Conservation (phyloP, 2,888 invertebrate genomes). For the Pristionchus exspectatus region DNA sequence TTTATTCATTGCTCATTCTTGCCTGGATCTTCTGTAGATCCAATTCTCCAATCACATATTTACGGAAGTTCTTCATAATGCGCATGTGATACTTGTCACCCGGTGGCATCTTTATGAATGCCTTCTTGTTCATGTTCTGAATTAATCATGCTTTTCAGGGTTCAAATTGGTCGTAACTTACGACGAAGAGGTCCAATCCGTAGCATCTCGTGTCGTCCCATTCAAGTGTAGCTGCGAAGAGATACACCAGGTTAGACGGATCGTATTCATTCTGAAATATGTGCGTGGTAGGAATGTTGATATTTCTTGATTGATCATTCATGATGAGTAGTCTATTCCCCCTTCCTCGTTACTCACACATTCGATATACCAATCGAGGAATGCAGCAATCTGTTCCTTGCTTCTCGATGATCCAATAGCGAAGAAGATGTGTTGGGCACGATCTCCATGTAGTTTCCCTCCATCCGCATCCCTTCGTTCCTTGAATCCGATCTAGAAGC, state of each 20-base stretch:
- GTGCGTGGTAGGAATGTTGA: not conserved
- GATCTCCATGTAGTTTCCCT: constrained; percentile 39
- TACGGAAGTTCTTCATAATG: constrained; percentile 18
- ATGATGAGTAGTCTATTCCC: not conserved
- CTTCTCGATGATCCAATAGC: constrained; percentile 36
- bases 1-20: not conserved
- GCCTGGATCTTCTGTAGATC: constrained; percentile 40
- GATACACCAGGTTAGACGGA: constrained; percentile 27
- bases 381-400: constrained; percentile 27
- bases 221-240: constrained; percentile 30
- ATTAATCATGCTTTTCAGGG: not conserved
- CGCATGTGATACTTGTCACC: constrained; percentile 46
- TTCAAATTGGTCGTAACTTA: not conserved
- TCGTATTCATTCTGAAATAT: constrained; percentile 34
- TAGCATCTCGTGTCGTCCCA: constrained; percentile 25
- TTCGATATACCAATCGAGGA: constrained; percentile 23
- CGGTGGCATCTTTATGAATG: constrained; percentile 39
- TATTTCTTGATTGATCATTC: not conserved
- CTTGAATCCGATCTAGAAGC: constrained; percentile 23
- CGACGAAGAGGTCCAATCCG: constrained; percentile 38
- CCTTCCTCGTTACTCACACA: not conserved
- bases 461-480: constrained; percentile 44
- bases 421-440: constrained; percentile 34
- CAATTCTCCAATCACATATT: constrained; percentile 32
- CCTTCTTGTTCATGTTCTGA: constrained; percentile 39